Conservation (phyloP, 2,797 vertebrate genomes). For the Leuciscus waleckii region DNA sequence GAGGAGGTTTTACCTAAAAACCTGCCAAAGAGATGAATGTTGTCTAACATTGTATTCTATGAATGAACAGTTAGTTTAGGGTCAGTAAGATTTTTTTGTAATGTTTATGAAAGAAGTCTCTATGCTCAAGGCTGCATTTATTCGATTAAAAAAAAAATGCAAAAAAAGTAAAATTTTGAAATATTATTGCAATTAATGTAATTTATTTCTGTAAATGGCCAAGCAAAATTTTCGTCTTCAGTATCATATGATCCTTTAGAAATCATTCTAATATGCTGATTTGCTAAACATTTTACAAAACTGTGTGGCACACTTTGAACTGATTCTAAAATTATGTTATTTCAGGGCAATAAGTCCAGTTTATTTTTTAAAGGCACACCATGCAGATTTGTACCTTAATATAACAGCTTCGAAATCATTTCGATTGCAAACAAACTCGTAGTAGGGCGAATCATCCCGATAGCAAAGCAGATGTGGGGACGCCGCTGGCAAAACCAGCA, state of each 20-base stretch:
- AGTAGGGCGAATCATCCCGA: no score
- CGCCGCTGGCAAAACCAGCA: no score
- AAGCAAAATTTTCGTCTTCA: background rate
- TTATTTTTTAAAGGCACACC: background rate
- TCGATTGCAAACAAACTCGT: no score
- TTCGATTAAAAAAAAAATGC: background rate
- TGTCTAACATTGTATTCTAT: background rate
- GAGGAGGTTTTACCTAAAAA: background rate
- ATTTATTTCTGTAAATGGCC: background rate
- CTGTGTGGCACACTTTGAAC: background rate
- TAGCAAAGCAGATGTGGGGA: no score
- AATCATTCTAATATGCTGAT: constrained; percentile 1
- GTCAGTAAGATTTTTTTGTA: no score
- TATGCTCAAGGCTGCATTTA: background rate
- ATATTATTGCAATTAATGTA: background rate
- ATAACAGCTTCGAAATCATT: no score
- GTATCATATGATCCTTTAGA: background rate
- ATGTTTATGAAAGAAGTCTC: background rate
- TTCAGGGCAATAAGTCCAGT: background rate
- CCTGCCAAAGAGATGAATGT: background rate
- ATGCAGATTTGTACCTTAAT: no score
- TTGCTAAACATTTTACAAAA: background rate
- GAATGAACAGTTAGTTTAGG: background rate
- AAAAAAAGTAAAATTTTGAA: background rate
- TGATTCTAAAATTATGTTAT: background rate